Evolutionary conservation across 2,888 invertebrate species (phyloP).

Genomic region (Pollenia labialis): DNA sequence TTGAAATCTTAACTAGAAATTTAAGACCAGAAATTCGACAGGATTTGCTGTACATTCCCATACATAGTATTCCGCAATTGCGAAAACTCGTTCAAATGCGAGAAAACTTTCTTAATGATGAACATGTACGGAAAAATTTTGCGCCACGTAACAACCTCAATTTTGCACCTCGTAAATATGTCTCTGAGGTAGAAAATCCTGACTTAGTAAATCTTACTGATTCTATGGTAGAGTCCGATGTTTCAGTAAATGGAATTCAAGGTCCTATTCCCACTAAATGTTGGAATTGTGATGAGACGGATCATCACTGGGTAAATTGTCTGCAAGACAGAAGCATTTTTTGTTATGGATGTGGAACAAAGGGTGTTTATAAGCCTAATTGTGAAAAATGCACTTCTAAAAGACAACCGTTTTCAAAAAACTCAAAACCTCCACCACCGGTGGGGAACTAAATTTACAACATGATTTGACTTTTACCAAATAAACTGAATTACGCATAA

Average conservation of each 20-base stretch:
- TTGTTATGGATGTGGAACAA: background rate
- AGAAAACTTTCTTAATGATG: slow-evolving; percentile 9
- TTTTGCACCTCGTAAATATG: background rate
- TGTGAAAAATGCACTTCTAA: background rate
- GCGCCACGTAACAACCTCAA: background rate
- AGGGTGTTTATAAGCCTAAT: background rate
- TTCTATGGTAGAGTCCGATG: background rate
- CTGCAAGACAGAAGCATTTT: background rate
- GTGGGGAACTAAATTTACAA: no score
- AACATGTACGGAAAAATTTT: background rate
- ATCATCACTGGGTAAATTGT: background rate
- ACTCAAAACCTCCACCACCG: no score
- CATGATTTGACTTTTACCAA: no score
- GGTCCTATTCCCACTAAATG: background rate
- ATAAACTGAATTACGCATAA: no score
- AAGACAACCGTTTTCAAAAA: no score
- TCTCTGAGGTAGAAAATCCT: background rate
- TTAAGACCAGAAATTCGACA: slow-evolving; percentile 40
- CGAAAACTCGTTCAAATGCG: slow-evolving; percentile 19
- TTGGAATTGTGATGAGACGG: slow-evolving; percentile 6
- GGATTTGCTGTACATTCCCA: slow-evolving; percentile 26
- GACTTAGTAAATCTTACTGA: background rate
- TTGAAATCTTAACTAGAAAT: slow-evolving; percentile 45
- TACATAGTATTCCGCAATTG: slow-evolving; percentile 24
- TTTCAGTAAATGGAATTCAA: no score